These are phyloP conservation scores for Dasypolia templi DNA, from an alignment of 2,888 invertebrate genomes.

Conservation along the genomic window DNA sequence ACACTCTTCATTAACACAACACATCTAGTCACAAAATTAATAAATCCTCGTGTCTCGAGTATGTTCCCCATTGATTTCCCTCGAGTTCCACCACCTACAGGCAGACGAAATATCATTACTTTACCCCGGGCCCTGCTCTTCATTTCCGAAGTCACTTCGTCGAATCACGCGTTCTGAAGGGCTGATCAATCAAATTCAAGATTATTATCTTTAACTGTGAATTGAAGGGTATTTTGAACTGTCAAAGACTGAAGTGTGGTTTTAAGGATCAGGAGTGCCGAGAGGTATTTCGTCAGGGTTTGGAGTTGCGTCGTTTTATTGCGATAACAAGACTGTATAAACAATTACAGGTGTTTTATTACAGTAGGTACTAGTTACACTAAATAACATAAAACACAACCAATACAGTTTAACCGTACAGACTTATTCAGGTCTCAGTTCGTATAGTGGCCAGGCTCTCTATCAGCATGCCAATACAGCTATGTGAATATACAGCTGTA, in stretches of 20 bases:
- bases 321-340: no score
- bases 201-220: constrained; percentile 30
- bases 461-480: no score
- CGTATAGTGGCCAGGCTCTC: no score
- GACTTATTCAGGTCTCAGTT: no score
- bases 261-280: background rate
- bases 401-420: no score
- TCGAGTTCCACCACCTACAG: constrained; percentile 50
- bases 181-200: constrained; percentile 57
- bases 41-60: constrained; percentile 34
- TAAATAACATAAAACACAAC: no score
- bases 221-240: constrained; percentile 19
- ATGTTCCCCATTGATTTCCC: constrained; percentile 69
- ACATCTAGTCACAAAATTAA: constrained; percentile 36
- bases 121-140: constrained; percentile 46
- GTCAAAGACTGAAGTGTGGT: background rate
- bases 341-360: no score
- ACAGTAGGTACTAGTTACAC: no score
- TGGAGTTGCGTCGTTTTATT: no score
- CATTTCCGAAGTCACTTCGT: constrained; percentile 60
- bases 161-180: constrained; percentile 47
- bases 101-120: constrained; percentile 61
- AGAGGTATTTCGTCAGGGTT: no score
- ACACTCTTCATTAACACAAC: constrained; percentile 26
- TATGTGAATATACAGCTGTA: no score